phyloP scores from a whole-genome alignment of 1,140 invertebrate species.

The Protaetia brevitarsis region DNA sequence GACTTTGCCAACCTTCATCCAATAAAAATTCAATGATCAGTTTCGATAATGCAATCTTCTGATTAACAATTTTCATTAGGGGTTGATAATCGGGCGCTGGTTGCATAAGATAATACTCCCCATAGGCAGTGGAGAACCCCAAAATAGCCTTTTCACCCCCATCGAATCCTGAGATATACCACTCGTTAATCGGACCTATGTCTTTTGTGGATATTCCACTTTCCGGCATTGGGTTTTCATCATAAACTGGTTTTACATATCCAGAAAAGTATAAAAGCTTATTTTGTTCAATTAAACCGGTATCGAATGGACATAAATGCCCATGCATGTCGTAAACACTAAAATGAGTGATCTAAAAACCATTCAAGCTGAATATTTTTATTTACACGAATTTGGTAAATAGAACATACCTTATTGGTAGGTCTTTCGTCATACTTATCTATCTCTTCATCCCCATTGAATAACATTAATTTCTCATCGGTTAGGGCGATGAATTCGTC shows the following conservation, averaged over 20 bases:
- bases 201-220: constrained; percentile 72
- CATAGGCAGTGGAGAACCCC: constrained; percentile 75
- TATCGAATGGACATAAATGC: constrained; percentile 78
- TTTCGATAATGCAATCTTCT: constrained; percentile 81
- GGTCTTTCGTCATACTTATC: constrained; percentile 60
- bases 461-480: constrained; percentile 70
- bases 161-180: constrained; percentile 72
- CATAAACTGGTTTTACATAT: constrained; percentile 78
- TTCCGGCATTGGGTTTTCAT: constrained; percentile 66
- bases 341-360: constrained; percentile 48
- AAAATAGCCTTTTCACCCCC: constrained; percentile 74
- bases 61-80: constrained; percentile 67
- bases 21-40: constrained; percentile 77
- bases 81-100: constrained; percentile 69
- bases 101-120: constrained; percentile 77
- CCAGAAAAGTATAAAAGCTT: constrained; percentile 70
- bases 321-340: constrained; percentile 79
- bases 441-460: constrained; percentile 60
- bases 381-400: not conserved
- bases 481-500: constrained; percentile 77
- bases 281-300: constrained; percentile 77
- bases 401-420: constrained; percentile 62
- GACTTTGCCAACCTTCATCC: constrained; percentile 61
- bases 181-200: constrained; percentile 83
- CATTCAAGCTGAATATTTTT: not conserved